These are phyloP conservation scores for Apodemus agrarius DNA, from an alignment of 2,797 vertebrate species.

Conservation along the genomic window DNA sequence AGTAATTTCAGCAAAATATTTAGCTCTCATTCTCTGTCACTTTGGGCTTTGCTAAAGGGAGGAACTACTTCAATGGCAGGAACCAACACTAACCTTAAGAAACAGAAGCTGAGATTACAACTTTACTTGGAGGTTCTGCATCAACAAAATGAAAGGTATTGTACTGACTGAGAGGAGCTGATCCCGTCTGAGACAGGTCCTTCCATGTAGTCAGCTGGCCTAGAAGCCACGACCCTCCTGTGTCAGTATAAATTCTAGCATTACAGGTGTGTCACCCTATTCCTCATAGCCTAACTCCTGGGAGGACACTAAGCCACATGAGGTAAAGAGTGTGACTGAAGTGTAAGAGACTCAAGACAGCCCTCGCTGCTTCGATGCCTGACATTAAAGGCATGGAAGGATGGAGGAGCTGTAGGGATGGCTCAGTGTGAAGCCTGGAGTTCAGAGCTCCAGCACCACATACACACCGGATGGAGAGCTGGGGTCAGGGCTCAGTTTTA, in stretches of 20 bases:
- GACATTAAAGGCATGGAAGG: too few species aligned
- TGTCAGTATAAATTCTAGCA: neutral
- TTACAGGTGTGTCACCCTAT: neutral
- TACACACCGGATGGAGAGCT: neutral
- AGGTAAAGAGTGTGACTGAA: neutral
- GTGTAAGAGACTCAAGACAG: neutral
- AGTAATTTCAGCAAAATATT: slow-evolving; percentile 29
- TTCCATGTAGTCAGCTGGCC: neutral
- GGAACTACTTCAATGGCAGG: neutral
- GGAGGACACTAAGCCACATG: neutral
- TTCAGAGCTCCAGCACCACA: neutral
- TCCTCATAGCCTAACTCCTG: neutral
- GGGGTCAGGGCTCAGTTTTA: neutral
- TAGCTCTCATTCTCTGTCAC: neutral
- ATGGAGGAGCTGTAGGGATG: neutral
- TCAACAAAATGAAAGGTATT: neutral
- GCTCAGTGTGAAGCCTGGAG: neutral
- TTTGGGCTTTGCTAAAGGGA: slow-evolving; percentile 5
- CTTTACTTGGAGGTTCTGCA: slow-evolving; percentile 39
- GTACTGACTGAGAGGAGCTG: neutral
- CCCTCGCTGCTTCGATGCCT: neutral
- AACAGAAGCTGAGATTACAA: slow-evolving; percentile 15
- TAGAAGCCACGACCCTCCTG: neutral
- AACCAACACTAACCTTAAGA: slow-evolving; percentile 4
- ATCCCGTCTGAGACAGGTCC: neutral